These are phyloP conservation scores for Eulacestoma nigropectus DNA, from an alignment of 2,113 vertebrate species.

Conservation along the genomic window DNA sequence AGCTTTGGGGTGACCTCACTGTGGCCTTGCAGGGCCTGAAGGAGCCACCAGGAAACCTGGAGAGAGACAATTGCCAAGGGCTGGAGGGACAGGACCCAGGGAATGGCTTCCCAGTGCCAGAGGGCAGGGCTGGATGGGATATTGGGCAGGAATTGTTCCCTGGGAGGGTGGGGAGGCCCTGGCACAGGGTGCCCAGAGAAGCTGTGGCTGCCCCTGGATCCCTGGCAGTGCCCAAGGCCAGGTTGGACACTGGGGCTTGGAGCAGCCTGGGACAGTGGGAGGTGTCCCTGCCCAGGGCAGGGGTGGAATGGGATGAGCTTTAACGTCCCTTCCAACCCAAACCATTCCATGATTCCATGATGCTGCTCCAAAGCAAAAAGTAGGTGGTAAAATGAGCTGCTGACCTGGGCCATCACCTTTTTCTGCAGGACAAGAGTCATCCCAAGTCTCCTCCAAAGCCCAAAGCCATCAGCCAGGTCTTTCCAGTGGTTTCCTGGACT, in stretches of 20 bases:
- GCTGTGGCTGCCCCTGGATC: background rate
- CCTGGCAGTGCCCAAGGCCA: background rate
- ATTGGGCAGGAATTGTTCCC: background rate
- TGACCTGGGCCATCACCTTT: background rate
- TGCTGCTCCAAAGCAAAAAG: background rate
- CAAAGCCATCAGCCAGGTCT: background rate
- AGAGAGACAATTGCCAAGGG: background rate
- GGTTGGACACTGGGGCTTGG: background rate
- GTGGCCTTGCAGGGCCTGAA: background rate
- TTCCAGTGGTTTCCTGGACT: background rate
- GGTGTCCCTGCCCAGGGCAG: background rate
- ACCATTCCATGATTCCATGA: background rate
- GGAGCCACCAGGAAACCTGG: background rate
- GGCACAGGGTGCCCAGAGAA: background rate
- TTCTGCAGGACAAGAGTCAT: background rate
- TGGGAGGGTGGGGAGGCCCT: background rate
- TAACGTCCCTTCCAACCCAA: fast-evolving
- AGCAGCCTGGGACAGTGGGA: background rate
- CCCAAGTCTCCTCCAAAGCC: background rate
- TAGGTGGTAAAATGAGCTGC: background rate
- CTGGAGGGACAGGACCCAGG: background rate
- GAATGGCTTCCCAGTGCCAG: background rate
- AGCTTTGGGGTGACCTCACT: background rate
- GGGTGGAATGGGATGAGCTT: fast-evolving
- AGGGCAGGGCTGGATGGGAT: background rate